Percentiles rank a stretch among this genome's conserved stretches.
Conservation (phyloP, 2,888 invertebrate species). For the Thalpophila matura region DNA sequence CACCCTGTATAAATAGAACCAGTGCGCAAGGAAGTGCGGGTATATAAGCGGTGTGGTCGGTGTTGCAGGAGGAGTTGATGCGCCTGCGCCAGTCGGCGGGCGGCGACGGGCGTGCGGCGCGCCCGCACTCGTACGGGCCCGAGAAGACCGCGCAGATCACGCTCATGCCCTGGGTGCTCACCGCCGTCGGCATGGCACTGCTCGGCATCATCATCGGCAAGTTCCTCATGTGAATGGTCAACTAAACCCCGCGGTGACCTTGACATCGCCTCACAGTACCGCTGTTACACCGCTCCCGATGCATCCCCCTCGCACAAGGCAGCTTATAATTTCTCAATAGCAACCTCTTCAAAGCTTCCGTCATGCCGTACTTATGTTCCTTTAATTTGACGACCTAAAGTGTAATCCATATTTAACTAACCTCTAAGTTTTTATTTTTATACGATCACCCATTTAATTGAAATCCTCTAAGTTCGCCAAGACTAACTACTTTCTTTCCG, state of each 20-base stretch:
- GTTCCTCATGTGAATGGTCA: conserved; percentile 94
- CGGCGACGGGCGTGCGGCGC: conserved; percentile 78
- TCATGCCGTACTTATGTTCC: conserved; percentile 51
- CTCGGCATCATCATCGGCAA: conserved; percentile 95
- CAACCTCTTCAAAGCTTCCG: conserved; percentile 61
- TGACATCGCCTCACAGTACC: conserved; percentile 76
- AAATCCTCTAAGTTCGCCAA: conserved; percentile 21
- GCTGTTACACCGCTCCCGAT: conserved; percentile 81
- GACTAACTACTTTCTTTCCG: conserved; percentile 24
- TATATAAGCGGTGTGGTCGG: neutral
- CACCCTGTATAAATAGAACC: neutral
- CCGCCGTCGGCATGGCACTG: conserved; percentile 93
- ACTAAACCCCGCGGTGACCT: conserved; percentile 74
- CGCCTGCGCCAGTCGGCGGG: conserved; percentile 89
- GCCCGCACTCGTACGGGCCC: conserved; percentile 84
- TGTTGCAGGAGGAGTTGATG: conserved; percentile 92
- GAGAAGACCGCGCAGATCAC: conserved; percentile 91
- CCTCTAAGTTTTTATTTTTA: conserved; percentile 7
- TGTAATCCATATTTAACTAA: conserved; percentile 19
- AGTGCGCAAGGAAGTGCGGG: no score
- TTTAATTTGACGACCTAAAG: conserved; percentile 27
- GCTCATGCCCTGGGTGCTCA: conserved; percentile 92
- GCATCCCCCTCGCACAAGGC: conserved; percentile 75
- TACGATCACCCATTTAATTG: conserved; percentile 14
- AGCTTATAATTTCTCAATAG: conserved; percentile 71